Base-by-base conservation (phyloP, 2,888 invertebrate genomes). In the Antitype chi region DNA sequence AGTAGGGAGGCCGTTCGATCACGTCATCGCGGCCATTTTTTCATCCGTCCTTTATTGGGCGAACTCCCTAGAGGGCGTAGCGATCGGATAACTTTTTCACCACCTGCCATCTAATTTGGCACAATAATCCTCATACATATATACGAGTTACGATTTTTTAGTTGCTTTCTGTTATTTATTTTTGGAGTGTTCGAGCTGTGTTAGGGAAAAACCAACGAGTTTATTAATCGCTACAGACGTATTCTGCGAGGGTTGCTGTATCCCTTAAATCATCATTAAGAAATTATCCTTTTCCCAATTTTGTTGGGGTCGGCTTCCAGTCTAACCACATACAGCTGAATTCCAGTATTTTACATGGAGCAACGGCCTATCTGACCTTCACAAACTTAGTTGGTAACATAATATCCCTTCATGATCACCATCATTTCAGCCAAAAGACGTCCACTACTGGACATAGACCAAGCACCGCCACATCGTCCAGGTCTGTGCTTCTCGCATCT, bases 81-180 rank as follows among this genome's bases (percentile, higher is more conserved):
- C 84, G 84, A 89, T 87, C 85, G 85, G 68, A 87, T 84, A 85
- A 89, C 85, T 83, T 89, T 86, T 76, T 81, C 80, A 89, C 87
- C 94, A 94, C 94, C 94, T 94, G 94, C 91, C 93, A 90, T 90
- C 92, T 92, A 91, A 93, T 94, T 92, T 90, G 87, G 89, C 76
- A 85, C 87, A 86, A 87, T 92, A 91, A 91, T 92, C 92, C 93
- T 93, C 94, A 94, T 94, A 94, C 92, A 94, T 94, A 93, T 92
- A 92, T 90, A 93, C 91, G 90, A 89, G 85, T 86, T 88, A 89
- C 88, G 87, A 89, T 91, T 91, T 91, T 90, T 91, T 89, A 80
- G 84, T 76, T 70, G 66, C 53, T 68, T 67, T 70, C 55, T 80
- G 70, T 76, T 82, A 76, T 76, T 76, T 76, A 68, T 82, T 70